Percentiles rank a stretch among this genome's conserved stretches.
Evolutionary conservation across 2,888 invertebrate species (phyloP).

Genomic region (Caenorhabditis sp.): DNA sequence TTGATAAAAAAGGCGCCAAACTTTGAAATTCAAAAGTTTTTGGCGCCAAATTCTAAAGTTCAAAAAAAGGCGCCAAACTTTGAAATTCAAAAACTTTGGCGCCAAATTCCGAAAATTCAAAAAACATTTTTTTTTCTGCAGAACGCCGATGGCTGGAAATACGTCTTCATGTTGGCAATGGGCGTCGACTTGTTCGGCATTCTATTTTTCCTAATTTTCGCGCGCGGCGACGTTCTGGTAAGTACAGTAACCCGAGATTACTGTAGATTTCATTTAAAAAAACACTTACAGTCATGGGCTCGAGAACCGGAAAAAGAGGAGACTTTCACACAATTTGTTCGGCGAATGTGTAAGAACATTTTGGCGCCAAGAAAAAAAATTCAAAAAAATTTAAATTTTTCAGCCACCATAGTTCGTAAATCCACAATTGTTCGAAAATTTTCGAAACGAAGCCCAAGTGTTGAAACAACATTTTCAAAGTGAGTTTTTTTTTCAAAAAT

Average conservation of each 20-base stretch:
- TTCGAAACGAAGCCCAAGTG: slow-evolving; percentile 28
- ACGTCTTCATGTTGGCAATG: slow-evolving; percentile 93
- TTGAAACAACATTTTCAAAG: slow-evolving; percentile 38
- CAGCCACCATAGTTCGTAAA: slow-evolving; percentile 51
- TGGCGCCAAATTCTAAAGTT: too few species aligned
- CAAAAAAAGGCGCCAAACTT: too few species aligned
- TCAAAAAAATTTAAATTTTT: background rate
- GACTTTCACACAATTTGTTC: slow-evolving; percentile 51
- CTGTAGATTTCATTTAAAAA: background rate
- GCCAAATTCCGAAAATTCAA: background rate
- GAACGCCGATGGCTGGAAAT: slow-evolving; percentile 79
- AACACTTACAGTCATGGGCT: slow-evolving; percentile 46
- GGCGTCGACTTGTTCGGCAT: slow-evolving; percentile 92
- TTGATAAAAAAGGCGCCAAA: too few species aligned
- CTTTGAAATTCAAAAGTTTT: too few species aligned
- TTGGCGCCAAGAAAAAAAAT: background rate
- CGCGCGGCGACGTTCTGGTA: slow-evolving; percentile 89
- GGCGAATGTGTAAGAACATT: slow-evolving; percentile 50
- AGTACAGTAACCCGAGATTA: background rate
- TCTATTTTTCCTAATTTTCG: slow-evolving; percentile 92
- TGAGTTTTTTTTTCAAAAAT: slow-evolving; percentile 7
- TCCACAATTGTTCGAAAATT: slow-evolving; percentile 48
- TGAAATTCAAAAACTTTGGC: background rate
- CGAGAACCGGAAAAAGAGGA: slow-evolving; percentile 55
- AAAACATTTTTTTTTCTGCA: slow-evolving; percentile 57